Evolutionary conservation across 1,140 invertebrate genomes (phyloP), one percentile per base, ranked within the genome.

Genomic region (Drepana arcuata): DNA sequence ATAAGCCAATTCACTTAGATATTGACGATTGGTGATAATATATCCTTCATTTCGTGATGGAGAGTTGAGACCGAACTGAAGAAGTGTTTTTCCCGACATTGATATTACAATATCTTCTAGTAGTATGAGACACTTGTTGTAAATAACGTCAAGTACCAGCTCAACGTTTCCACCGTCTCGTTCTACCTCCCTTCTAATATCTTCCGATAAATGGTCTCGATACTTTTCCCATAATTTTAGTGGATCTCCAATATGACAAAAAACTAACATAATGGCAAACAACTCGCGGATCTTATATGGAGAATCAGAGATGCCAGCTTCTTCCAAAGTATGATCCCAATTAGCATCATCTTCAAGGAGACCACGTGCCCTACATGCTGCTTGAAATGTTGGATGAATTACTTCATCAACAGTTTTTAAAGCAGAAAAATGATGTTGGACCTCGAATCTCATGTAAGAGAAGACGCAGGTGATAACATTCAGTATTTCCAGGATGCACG

Each of bases 381-480:
- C 60, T 51, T 57, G 46, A 41, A 61, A 83, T 21, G 79, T 74
- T 6, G 33, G 34, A 52, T 58, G 72, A 39, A 71, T 15, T 14
- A 46, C 5, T 36, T 66, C 69, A 51, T 83, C 42, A 16, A 84
- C 61, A 33, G 53, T 84, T 66, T 52, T 42, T 13, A 84, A 42
- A 33, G 44, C 14, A 54, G 59, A 34, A 51, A 83, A 26, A 83
- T 34, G 58, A 80, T 34, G 39, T 78, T 39, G 75, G 66, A 11
- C 80, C 71, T 45, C 45, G 40, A 16, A 85, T 56, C 32, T 71
- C 57, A 35, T 58, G 34, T 32, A 84, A 49, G 26, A 85, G 48
- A 23, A 84, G 24, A 12, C 69, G 51, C 24, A 84, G 47, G 49
- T 67, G 65, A 47, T 57, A 84, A 31, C 71, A 79, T 54, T 56